Conservation (phyloP, 1,140 invertebrate species). For the Forficula auricularia region DNA sequence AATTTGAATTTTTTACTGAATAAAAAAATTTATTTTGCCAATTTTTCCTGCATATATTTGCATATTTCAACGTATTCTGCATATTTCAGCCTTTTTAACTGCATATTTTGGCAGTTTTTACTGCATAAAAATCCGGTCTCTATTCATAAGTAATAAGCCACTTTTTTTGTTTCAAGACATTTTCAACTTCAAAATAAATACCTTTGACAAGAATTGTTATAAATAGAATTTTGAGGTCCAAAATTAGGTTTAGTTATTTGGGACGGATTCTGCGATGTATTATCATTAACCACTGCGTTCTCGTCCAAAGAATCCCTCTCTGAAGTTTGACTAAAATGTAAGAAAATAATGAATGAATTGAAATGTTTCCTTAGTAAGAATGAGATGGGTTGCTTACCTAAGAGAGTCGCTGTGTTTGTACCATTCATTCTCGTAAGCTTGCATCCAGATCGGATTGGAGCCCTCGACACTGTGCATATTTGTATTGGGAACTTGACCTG, state of each 20-base stretch:
- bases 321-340: slow-evolving; percentile 45
- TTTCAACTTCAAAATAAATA: slow-evolving; percentile 4
- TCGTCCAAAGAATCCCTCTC: slow-evolving; percentile 75
- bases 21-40: too few relatives aligned
- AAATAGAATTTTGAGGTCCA: neutral
- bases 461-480: slow-evolving; percentile 87
- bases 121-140: too few relatives aligned
- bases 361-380: too few relatives aligned
- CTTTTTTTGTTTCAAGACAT: neutral
- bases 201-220: neutral
- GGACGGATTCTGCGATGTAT: slow-evolving; percentile 19
- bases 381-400: too few relatives aligned
- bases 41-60: too few relatives aligned
- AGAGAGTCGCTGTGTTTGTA: slow-evolving; percentile 63
- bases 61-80: too few relatives aligned
- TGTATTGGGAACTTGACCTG: slow-evolving; percentile 67
- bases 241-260: slow-evolving; percentile 1
- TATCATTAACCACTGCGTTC: slow-evolving; percentile 53
- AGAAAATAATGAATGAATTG: too few relatives aligned
- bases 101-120: too few relatives aligned
- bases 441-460: slow-evolving; percentile 88
- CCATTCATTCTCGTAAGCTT: slow-evolving; percentile 87
- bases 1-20: too few relatives aligned
- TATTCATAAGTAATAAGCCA: neutral
- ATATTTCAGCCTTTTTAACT: too few relatives aligned